Conservation (phyloP, 2,797 vertebrate species). For the Onychomys leucogaster region DNA sequence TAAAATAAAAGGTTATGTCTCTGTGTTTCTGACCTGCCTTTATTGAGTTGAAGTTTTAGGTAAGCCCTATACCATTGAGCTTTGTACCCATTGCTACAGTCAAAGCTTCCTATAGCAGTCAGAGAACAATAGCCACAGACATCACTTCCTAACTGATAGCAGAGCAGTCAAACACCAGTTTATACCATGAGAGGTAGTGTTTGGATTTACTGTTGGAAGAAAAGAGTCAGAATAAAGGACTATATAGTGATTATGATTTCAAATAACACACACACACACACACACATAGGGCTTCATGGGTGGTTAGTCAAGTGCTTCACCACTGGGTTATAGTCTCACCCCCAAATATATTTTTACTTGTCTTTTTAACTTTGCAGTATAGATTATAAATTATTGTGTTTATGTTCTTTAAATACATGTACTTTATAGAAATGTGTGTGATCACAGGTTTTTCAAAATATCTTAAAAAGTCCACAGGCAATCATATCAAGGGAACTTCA, state of each 20-base stretch:
- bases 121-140: background rate
- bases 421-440: background rate
- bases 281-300: background rate
- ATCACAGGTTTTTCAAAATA: background rate
- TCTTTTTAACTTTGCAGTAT: conserved; percentile 22
- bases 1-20: background rate
- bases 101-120: conserved; percentile 7
- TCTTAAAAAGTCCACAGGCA: conserved; percentile 4
- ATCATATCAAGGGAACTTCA: background rate
- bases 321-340: background rate
- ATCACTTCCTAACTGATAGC: background rate
- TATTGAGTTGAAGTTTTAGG: conserved; percentile 21
- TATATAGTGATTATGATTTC: background rate
- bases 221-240: background rate
- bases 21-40: background rate
- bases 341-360: background rate
- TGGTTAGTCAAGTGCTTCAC: background rate
- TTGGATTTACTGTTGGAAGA: conserved; percentile 8
- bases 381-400: background rate
- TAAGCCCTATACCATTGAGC: background rate
- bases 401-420: background rate
- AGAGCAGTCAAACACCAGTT: background rate
- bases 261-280: background rate
- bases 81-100: background rate
- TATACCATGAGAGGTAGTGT: conserved; percentile 26